Evolutionary conservation across 1,140 invertebrate species (phyloP).

Genomic region (Drosophila novamexicana): DNA sequence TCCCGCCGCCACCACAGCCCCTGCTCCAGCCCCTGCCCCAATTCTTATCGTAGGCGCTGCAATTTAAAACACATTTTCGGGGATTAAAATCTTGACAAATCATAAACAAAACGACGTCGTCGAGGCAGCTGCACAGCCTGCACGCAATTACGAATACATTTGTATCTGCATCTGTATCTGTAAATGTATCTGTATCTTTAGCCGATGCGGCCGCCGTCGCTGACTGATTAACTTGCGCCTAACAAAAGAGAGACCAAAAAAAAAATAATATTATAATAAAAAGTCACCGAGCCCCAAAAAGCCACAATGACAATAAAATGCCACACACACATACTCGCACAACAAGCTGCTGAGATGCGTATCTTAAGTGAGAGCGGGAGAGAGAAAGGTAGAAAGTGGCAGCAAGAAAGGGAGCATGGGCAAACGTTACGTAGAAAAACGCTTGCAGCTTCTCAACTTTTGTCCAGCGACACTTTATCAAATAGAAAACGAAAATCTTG

Average conservation of each 20-base stretch:
- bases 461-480: slow-evolving; percentile 31
- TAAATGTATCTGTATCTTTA: slow-evolving; percentile 7
- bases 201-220: slow-evolving; percentile 12
- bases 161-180: slow-evolving; percentile 38
- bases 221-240: slow-evolving; percentile 44
- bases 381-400: slow-evolving; percentile 12
- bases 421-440: slow-evolving; percentile 33
- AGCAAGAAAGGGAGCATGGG: not conserved
- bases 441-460: slow-evolving; percentile 38
- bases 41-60: slow-evolving; percentile 51
- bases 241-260: slow-evolving; percentile 19
- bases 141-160: slow-evolving; percentile 58
- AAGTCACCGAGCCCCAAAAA: slow-evolving; percentile 40
- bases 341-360: slow-evolving; percentile 49
- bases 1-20: not conserved
- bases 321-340: slow-evolving; percentile 35
- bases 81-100: slow-evolving; percentile 70
- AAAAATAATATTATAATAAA: not conserved
- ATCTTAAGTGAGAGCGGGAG: slow-evolving; percentile 37
- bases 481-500: slow-evolving; percentile 55
- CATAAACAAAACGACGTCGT: slow-evolving; percentile 66
- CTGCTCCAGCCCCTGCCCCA: not conserved
- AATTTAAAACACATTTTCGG: slow-evolving; percentile 71
- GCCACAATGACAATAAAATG: slow-evolving; percentile 64
- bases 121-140: slow-evolving; percentile 38